Percentiles rank a stretch among this genome's conserved stretches.
These are phyloP conservation scores for Neodiprion virginianus DNA, from an alignment of 1,140 invertebrate species.

Conservation along the genomic window DNA sequence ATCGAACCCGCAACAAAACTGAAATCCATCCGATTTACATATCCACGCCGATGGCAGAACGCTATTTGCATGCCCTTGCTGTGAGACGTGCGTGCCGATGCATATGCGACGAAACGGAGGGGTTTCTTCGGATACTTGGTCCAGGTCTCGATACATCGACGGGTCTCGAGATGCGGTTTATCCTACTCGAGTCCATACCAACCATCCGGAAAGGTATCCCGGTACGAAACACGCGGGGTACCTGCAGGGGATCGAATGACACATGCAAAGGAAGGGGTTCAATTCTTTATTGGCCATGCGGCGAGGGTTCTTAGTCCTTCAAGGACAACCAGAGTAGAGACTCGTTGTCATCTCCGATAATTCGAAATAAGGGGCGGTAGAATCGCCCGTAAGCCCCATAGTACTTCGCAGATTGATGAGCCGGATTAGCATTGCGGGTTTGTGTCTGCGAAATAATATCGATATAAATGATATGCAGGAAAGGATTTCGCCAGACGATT, in stretches of 20 bases:
- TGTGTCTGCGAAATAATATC: too few species aligned
- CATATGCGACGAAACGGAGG: not conserved
- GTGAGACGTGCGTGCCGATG: not conserved
- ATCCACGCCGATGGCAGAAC: not conserved
- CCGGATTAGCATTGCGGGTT: not conserved
- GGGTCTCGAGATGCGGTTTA: too few species aligned
- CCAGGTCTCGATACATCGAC: conserved; percentile 1
- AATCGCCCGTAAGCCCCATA: not conserved
- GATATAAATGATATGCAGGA: too few species aligned
- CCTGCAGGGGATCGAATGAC: not conserved
- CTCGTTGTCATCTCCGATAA: not conserved
- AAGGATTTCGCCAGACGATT: too few species aligned
- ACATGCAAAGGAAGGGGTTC: not conserved
- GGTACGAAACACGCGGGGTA: not conserved
- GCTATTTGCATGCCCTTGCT: not conserved
- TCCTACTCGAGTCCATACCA: too few species aligned
- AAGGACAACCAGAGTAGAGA: not conserved
- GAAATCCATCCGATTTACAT: conserved; percentile 2
- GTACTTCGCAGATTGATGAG: not conserved
- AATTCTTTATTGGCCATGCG: not conserved
- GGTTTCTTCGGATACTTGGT: not conserved
- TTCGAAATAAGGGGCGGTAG: not conserved
- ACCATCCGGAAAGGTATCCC: too few species aligned
- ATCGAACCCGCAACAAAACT: conserved; percentile 2
- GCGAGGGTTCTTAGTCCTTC: not conserved